These are phyloP conservation scores for Axinella damicornis DNA, from an alignment of 37 sponge, comb jelly and placozoan species.

Conservation along the genomic window DNA sequence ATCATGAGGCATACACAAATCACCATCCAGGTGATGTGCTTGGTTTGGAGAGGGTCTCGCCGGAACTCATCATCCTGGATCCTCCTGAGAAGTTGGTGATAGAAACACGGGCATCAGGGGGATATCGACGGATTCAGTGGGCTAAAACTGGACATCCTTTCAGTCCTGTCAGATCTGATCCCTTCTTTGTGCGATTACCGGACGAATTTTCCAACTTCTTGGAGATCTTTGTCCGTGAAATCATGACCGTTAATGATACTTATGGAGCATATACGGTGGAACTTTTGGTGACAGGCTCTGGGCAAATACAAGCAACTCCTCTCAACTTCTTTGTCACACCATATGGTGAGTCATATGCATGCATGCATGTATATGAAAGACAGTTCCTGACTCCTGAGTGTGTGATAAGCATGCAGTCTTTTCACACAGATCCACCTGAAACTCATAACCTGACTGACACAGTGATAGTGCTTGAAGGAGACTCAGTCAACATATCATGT, in stretches of 20 bases:
- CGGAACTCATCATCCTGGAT: conserved; percentile 12
- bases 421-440: too few species aligned
- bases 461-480: conserved; percentile 26
- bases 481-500: conserved; percentile 43
- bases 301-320: too few species aligned
- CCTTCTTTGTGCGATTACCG: too few species aligned
- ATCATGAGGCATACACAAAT: too few species aligned
- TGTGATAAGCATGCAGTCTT: too few species aligned
- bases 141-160: background rate
- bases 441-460: too few species aligned
- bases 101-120: conserved; percentile 33
- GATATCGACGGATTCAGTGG: conserved; percentile 13
- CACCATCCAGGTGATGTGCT: background rate
- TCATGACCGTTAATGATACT: conserved; percentile 7
- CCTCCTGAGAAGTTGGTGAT: too few species aligned
- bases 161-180: too few species aligned
- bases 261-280: conserved; percentile 9
- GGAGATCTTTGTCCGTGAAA: conserved; percentile 39
- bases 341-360: too few species aligned
- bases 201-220: conserved; percentile 21
- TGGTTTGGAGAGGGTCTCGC: conserved; percentile 20
- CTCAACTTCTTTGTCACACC: too few species aligned
- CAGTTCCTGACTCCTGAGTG: too few species aligned
- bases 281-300: background rate
- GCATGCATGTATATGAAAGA: too few species aligned